Evolutionary conservation across 2,888 invertebrate genomes (phyloP).

Genomic region (Alviniconcha strummeri): DNA sequence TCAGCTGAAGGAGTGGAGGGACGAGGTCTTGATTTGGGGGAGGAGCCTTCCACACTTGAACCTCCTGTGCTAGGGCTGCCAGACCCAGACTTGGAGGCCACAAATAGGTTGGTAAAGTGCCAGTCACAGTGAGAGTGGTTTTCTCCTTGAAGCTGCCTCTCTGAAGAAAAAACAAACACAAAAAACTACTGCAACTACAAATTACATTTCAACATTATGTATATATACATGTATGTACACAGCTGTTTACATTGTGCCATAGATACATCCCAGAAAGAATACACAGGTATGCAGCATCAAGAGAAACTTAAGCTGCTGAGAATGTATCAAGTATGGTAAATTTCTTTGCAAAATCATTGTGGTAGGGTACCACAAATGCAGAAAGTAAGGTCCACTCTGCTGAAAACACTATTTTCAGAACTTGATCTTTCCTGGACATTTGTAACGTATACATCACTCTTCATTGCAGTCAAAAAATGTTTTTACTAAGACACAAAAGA

Average conservation of each 20-base stretch:
- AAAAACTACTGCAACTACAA: background rate
- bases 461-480: no score
- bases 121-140: constrained; percentile 77
- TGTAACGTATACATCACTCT: no score
- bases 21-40: constrained; percentile 56
- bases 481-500: no score
- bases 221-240: no score
- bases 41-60: constrained; percentile 43
- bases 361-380: no score
- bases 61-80: constrained; percentile 52
- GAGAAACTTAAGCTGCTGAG: background rate
- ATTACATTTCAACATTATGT: no score
- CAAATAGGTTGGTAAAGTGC: constrained; percentile 86
- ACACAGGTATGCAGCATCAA: background rate
- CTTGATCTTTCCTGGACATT: no score
- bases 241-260: background rate
- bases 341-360: no score
- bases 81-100: constrained; percentile 66
- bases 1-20: constrained; percentile 64
- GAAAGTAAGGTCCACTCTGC: no score
- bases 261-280: background rate
- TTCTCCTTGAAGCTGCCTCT: constrained; percentile 79
- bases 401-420: no score
- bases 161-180: constrained; percentile 70
- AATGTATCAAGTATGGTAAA: no score